Evolutionary conservation across 2,797 vertebrate genomes (phyloP).

Genomic region (Phylloscopus collybita): DNA sequence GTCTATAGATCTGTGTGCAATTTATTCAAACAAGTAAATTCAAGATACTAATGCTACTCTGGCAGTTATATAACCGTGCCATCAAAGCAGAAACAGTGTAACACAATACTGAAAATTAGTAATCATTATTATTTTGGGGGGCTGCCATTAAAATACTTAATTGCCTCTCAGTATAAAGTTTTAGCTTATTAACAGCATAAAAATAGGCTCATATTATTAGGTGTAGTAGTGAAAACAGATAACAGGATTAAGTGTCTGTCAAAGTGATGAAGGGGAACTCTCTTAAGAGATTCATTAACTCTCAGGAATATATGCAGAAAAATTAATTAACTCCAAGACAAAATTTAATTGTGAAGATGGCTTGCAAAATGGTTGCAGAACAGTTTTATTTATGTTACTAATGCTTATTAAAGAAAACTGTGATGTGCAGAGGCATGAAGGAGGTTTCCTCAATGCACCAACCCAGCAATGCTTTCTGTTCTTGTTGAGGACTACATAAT

Average conservation of each 20-base stretch:
- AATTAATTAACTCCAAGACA: not conserved
- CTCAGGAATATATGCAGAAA: not conserved
- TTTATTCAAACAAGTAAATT: not conserved
- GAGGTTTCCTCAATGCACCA: not conserved
- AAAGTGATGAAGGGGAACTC: not conserved
- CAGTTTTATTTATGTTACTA: not conserved
- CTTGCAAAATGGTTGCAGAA: not conserved
- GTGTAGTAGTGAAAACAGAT: not conserved
- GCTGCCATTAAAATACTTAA: not conserved
- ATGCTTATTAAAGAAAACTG: not conserved
- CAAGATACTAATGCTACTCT: not conserved
- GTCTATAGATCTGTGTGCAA: not conserved
- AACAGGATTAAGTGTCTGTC: not conserved
- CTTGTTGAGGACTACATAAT: not conserved
- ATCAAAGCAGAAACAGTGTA: not conserved
- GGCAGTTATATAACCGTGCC: not conserved
- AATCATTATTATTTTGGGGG: not conserved
- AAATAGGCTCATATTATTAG: not conserved
- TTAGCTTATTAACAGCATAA: not conserved
- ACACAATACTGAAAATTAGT: not conserved
- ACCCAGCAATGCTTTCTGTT: not conserved
- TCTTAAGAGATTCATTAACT: not conserved
- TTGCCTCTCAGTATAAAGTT: not conserved
- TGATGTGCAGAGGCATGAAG: not conserved
- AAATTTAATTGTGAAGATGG: not conserved